Percentiles rank a stretch among this genome's conserved stretches.
These are phyloP conservation scores for Silurus meridionalis DNA, from an alignment of 2,113 vertebrate genomes.

Conservation along the genomic window DNA sequence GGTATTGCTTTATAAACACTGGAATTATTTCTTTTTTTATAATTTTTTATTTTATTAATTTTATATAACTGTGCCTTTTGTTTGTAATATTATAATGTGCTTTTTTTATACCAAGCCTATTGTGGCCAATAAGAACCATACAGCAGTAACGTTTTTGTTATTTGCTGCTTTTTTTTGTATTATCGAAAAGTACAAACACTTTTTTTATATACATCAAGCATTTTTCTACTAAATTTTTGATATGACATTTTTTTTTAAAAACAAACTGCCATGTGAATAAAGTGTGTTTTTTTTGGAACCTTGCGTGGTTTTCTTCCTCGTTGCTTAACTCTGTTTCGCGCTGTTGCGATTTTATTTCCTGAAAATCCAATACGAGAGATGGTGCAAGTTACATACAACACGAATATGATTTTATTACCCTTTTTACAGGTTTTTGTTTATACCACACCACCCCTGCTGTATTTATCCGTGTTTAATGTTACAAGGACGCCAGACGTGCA, in stretches of 20 bases:
- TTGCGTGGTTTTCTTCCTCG: constrained; percentile 47
- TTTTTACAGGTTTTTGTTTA: background rate
- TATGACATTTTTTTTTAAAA: constrained; percentile 67
- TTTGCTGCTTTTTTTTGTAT: constrained; percentile 77
- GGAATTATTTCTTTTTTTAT: constrained; percentile 39
- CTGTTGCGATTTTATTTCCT: background rate
- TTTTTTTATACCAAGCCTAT: constrained; percentile 73
- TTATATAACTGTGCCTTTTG: constrained; percentile 58
- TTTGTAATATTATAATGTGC: constrained; percentile 75
- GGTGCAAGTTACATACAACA: background rate
- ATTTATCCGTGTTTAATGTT: background rate
- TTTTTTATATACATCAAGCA: constrained; percentile 79
- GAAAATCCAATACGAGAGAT: background rate
- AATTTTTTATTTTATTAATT: constrained; percentile 37
- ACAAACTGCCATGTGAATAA: constrained; percentile 95
- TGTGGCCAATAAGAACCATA: constrained; percentile 70
- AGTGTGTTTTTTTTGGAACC: constrained; percentile 79
- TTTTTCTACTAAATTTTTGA: constrained; percentile 74
- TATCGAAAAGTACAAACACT: constrained; percentile 74
- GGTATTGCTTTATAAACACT: constrained; percentile 60
- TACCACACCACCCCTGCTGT: background rate
- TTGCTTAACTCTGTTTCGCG: background rate
- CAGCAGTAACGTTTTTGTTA: constrained; percentile 78
- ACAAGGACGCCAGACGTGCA: background rate
- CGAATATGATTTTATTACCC: background rate